phyloP scores from a whole-genome alignment of 2,888 invertebrate genomes.

The Synanthedon vespiformis region DNA sequence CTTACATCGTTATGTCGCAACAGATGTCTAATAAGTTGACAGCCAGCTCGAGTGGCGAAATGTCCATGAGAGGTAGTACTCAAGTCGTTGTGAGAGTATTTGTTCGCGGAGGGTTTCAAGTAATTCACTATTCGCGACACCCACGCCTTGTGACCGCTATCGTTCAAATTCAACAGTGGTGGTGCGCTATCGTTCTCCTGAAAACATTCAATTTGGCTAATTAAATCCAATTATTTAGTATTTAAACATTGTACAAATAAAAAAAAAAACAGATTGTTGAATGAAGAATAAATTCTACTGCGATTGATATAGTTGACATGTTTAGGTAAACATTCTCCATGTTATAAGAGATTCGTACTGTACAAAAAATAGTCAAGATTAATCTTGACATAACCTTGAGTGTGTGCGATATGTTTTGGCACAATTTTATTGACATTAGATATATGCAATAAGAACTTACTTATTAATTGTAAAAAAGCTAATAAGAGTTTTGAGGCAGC shows the following conservation, averaged over 20 bases:
- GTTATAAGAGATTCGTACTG: not conserved
- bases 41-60: conserved; percentile 75
- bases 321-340: no score
- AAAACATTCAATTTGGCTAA: not conserved
- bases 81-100: conserved; percentile 87
- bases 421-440: no score
- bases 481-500: not conserved
- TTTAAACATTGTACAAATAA: no score
- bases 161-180: conserved; percentile 38
- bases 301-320: no score
- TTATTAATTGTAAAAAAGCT: not conserved
- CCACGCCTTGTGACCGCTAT: conserved; percentile 58
- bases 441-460: conserved; percentile 1
- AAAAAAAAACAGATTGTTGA: no score
- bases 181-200: not conserved
- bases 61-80: conserved; percentile 68
- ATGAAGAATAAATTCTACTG: no score
- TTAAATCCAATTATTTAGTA: no score
- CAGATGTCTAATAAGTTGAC: conserved; percentile 81
- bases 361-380: not conserved
- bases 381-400: no score
- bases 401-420: no score
- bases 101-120: conserved; percentile 87
- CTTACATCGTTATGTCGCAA: conserved; percentile 74
- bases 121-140: conserved; percentile 83